Evolutionary conservation across 2,888 invertebrate species (phyloP).

Genomic region (Drosophila prolongata): DNA sequence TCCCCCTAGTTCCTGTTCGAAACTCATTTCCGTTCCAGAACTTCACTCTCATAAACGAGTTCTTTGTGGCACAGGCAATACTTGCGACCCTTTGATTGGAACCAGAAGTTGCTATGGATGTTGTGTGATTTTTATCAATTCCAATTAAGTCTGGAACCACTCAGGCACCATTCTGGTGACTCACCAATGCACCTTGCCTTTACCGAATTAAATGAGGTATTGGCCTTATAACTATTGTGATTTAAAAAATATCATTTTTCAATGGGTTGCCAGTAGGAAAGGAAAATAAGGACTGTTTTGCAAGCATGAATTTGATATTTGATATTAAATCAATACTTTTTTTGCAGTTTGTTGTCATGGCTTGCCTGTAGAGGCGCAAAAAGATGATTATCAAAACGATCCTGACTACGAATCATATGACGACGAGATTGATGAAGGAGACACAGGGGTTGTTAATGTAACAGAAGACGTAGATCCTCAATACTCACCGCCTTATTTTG

Average conservation of each 20-base stretch:
- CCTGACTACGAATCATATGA: constrained; percentile 59
- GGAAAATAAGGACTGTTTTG: too few relatives aligned
- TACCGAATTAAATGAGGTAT: not conserved
- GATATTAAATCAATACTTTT: too few relatives aligned
- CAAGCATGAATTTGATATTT: too few relatives aligned
- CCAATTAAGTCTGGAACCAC: constrained; percentile 50
- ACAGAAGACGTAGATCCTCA: not conserved
- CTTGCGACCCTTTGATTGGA: constrained; percentile 24
- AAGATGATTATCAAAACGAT: constrained; percentile 54
- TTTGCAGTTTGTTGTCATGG: constrained; percentile 43
- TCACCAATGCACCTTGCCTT: constrained; percentile 19
- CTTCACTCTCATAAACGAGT: constrained; percentile 13
- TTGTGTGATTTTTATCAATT: constrained; percentile 64
- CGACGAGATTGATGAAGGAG: constrained; percentile 24
- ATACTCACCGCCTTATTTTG: constrained; percentile 71
- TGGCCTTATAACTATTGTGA: not conserved
- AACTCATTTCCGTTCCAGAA: constrained; percentile 39
- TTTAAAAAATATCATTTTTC: not conserved
- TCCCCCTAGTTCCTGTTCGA: constrained; percentile 40
- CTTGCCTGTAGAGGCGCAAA: constrained; percentile 37
- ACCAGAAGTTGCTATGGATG: constrained; percentile 23
- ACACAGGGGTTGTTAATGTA: not conserved
- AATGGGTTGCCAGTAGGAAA: too few relatives aligned
- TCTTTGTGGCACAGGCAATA: constrained; percentile 22
- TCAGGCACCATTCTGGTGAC: constrained; percentile 21